These are phyloP conservation scores for Anoncus sp. DNA, from an alignment of 2,888 invertebrate species.

Conservation along the genomic window DNA sequence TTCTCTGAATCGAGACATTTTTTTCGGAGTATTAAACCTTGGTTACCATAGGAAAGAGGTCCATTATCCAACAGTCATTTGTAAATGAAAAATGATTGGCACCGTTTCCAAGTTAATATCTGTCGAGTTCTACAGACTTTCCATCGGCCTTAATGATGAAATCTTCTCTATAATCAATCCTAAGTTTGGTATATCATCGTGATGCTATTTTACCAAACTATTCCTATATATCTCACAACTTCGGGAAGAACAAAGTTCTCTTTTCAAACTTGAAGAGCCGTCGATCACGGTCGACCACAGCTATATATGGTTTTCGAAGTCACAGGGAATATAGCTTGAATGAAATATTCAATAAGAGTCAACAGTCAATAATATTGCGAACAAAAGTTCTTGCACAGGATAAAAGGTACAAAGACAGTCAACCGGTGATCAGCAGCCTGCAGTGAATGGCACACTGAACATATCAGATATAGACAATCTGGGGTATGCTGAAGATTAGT, in stretches of 20 bases:
- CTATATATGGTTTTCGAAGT: not conserved
- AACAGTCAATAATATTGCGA: not conserved
- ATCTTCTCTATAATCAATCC: too few relatives aligned
- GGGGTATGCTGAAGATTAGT: not conserved
- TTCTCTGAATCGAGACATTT: too few relatives aligned
- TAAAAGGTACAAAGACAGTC: not conserved
- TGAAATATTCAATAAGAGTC: constrained; percentile 4
- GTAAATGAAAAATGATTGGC: too few relatives aligned
- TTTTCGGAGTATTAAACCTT: too few relatives aligned
- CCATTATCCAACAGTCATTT: too few relatives aligned
- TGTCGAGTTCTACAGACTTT: too few relatives aligned
- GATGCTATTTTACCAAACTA: not conserved
- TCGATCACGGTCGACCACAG: not conserved
- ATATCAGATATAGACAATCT: not conserved
- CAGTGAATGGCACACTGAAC: not conserved
- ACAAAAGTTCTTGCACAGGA: not conserved
- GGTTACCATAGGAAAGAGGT: too few relatives aligned
- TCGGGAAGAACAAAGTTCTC: not conserved
- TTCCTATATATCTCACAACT: not conserved
- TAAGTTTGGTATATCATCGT: not conserved
- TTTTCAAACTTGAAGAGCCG: not conserved
- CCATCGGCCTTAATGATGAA: too few relatives aligned
- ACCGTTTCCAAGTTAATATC: too few relatives aligned
- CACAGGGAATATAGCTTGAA: not conserved
- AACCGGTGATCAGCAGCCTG: not conserved